Evolutionary conservation across 1,140 invertebrate species (phyloP).

Genomic region (Halesus radiatus): DNA sequence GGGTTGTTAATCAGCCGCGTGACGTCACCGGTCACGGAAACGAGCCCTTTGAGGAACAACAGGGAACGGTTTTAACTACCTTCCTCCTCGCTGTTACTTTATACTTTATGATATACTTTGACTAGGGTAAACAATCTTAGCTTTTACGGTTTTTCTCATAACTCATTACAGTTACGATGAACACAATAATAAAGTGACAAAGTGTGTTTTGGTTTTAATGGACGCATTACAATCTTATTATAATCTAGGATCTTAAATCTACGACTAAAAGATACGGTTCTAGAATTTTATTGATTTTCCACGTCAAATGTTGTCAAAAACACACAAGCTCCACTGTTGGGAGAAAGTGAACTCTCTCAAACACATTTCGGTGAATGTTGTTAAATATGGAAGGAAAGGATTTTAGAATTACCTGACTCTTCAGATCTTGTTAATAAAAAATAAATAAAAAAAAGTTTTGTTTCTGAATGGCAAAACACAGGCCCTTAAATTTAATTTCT

Average conservation of each 20-base stretch:
- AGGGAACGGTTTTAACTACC: slow-evolving; percentile 8
- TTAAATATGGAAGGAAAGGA: too few relatives aligned
- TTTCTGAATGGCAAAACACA: too few relatives aligned
- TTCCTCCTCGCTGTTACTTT: neutral
- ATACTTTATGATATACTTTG: neutral
- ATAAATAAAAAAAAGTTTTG: too few relatives aligned
- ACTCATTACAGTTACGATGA: neutral
- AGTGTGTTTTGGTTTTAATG: neutral
- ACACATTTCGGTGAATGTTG: too few relatives aligned
- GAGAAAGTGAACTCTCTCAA: too few relatives aligned
- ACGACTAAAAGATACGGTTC: neutral
- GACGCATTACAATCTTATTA: neutral
- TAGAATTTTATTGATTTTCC: too few relatives aligned
- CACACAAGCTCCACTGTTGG: too few relatives aligned
- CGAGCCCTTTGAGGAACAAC: slow-evolving; percentile 21
- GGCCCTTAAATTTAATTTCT: too few relatives aligned
- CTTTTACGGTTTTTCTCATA: slow-evolving; percentile 1
- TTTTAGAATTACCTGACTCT: too few relatives aligned
- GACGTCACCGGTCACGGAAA: slow-evolving; percentile 35
- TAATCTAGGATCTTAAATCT: neutral
- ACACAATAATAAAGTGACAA: neutral
- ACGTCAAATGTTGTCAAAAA: too few relatives aligned
- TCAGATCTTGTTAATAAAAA: too few relatives aligned
- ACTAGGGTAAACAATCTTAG: neutral
- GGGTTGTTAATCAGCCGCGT: slow-evolving; percentile 33